Percentiles rank a stretch among this genome's conserved stretches.
phyloP scores from a whole-genome alignment of 1,140 invertebrate genomes.

The Zophobas atratus region DNA sequence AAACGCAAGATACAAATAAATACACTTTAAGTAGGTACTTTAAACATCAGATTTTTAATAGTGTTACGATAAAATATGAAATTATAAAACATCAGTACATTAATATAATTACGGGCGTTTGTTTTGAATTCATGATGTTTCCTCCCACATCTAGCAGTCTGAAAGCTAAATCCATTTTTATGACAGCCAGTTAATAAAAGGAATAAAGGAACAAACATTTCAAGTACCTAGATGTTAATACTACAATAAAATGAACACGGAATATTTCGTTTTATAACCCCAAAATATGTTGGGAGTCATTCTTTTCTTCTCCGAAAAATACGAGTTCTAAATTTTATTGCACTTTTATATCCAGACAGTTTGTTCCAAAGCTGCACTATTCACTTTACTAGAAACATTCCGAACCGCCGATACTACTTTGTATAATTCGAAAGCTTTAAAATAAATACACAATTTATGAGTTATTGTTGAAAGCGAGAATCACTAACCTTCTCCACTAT shows the following conservation, averaged over 20 bases:
- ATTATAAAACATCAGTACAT: no score
- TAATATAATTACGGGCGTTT: no score
- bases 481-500: no score
- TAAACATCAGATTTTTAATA: no score
- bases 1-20: no score
- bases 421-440: constrained; percentile 3
- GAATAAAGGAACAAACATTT: constrained; percentile 18
- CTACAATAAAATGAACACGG: constrained; percentile 39
- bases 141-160: not conserved
- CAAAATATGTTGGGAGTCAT: constrained; percentile 26
- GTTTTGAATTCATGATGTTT: not conserved
- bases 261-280: constrained; percentile 36
- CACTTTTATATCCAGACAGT: constrained; percentile 28
- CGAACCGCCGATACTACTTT: constrained; percentile 17
- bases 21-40: no score
- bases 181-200: not conserved
- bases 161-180: not conserved
- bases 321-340: constrained; percentile 47
- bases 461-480: not conserved
- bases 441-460: constrained; percentile 11
- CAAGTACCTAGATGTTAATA: constrained; percentile 21
- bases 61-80: no score
- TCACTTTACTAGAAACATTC: constrained; percentile 28
- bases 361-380: constrained; percentile 32
- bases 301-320: constrained; percentile 22